phyloP scores from a whole-genome alignment of 2,797 vertebrate species.

The Lerista edwardsae region DNA sequence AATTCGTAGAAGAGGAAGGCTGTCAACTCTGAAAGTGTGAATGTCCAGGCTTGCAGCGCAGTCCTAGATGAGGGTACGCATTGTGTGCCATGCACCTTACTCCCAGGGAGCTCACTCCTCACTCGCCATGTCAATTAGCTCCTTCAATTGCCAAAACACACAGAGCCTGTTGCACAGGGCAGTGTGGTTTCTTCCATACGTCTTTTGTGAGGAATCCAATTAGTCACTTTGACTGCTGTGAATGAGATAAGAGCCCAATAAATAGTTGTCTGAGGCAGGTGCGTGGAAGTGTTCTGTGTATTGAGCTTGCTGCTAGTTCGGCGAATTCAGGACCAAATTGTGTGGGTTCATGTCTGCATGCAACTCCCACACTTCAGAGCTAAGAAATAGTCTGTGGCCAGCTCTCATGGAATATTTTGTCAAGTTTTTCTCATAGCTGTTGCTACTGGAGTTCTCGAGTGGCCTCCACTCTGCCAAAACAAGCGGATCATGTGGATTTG shows the following conservation, averaged over 20 bases:
- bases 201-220: background rate
- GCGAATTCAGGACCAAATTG: background rate
- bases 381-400: background rate
- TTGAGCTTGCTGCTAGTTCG: background rate
- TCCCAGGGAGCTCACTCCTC: background rate
- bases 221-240: background rate
- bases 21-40: background rate
- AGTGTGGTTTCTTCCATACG: background rate
- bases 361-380: background rate
- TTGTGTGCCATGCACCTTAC: too few species aligned
- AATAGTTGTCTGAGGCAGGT: background rate
- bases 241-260: constrained; percentile 17
- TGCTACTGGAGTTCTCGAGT: constrained; percentile 11
- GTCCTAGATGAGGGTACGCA: too few species aligned
- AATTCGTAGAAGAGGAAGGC: too few species aligned
- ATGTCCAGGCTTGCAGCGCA: background rate
- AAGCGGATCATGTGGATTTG: constrained; percentile 75
- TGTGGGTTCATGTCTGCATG: background rate
- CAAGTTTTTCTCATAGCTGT: constrained; percentile 36
- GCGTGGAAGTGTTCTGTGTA: background rate
- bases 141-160: background rate
- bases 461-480: constrained; percentile 26
- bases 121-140: background rate
- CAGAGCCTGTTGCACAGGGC: background rate
- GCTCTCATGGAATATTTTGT: background rate